Base-by-base conservation (phyloP, 2,113 vertebrate species). In the Meriones unguiculatus region DNA sequence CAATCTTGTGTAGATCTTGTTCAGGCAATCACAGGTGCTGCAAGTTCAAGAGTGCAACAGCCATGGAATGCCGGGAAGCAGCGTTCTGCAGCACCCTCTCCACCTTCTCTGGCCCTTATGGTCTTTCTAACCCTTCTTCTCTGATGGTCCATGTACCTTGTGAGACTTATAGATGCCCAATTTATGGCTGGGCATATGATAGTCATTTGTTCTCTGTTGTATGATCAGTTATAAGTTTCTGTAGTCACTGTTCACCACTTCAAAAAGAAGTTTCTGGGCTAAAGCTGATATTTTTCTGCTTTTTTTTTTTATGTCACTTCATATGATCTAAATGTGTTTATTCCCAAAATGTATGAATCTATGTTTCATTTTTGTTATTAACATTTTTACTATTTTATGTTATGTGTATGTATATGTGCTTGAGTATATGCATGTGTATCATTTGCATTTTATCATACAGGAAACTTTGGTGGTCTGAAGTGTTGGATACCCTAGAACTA, bases 281-380 rank as follows among this genome's bases (percentile, higher is more conserved):
- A 46, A 65, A 85, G 28, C 82, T 50, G 28, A 85, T 9, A 46
- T 46, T 52, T 6, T 13, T 9, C 20, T 70, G 25, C 25, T 14
- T 90, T 87, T 69, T 65, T 65, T 64, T 46, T 46, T 6, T 18
- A n/a, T 18, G 38, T 57, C 1, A 32, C 67, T 50, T 90, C 64
- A 52, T 80, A 30, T 4, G 4, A 70, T 70, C 15, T 70, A 91
- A 78, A 14, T 25, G 30, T 86, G 67, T 86, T 69, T 93, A 46
- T 46, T 46, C 46, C 62, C 77, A 32, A 92, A 89, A 87, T 28
- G 57, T n/a, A 69, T 73, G n/a, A 38, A 18, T n/a, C 24, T 89
- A 52, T 78, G 50, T 90, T 94, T 94, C 30, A 69, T 70, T 86
- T 91, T 88, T 22, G 69, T 73, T 57, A 57, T 28, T 84, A 84